These are phyloP conservation scores for Microcebus lehilahytsara DNA, from an alignment of 2,113 vertebrate genomes.

Conservation along the genomic window DNA sequence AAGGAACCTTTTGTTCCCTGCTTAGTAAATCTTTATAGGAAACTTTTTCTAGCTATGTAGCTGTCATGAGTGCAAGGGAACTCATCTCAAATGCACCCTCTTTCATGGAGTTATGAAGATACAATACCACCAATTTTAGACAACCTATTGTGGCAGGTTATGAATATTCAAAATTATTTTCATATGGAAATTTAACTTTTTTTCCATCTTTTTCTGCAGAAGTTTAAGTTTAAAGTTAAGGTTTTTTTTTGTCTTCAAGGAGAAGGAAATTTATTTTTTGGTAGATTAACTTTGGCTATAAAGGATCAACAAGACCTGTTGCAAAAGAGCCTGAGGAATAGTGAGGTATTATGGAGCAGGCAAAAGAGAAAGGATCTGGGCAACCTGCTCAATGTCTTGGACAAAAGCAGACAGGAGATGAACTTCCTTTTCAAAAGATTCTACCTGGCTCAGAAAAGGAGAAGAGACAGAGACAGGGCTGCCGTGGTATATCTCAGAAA, in stretches of 20 bases:
- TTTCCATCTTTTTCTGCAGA: neutral
- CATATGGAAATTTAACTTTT: neutral
- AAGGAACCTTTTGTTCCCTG: slow-evolving; percentile 39
- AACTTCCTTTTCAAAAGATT: neutral
- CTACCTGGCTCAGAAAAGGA: neutral
- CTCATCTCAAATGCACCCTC: neutral
- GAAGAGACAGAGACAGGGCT: neutral
- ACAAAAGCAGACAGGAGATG: neutral
- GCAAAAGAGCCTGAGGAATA: neutral
- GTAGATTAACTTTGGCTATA: slow-evolving; percentile 26
- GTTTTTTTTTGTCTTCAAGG: neutral
- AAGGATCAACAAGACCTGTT: neutral
- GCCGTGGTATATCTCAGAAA: neutral
- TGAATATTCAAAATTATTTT: neutral
- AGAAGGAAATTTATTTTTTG: neutral
- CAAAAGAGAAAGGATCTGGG: neutral
- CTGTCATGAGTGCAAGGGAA: neutral
- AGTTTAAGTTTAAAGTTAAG: slow-evolving; percentile 40
- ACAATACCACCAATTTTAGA: neutral
- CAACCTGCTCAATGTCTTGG: neutral
- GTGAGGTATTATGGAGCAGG: neutral
- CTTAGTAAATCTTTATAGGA: slow-evolving; percentile 27
- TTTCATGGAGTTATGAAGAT: neutral
- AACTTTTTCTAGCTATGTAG: neutral
- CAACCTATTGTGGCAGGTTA: neutral